These are phyloP conservation scores for Willisornis vidua DNA, from an alignment of 2,113 vertebrate genomes.

Conservation along the genomic window DNA sequence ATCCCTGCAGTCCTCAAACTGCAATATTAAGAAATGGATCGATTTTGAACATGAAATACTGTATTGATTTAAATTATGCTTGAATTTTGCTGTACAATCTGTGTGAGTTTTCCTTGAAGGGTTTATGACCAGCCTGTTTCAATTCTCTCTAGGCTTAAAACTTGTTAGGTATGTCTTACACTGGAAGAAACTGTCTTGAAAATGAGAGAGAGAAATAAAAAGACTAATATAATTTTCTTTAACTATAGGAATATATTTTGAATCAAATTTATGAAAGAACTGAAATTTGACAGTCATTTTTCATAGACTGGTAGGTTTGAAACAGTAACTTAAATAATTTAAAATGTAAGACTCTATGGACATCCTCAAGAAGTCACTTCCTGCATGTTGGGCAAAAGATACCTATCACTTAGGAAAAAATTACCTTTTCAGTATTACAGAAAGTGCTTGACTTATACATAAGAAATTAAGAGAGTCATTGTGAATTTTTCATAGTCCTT, in stretches of 20 bases:
- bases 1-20: background rate
- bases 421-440: background rate
- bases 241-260: background rate
- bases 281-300: background rate
- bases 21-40: background rate
- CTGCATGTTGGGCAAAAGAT: background rate
- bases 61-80: background rate
- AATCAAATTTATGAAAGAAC: background rate
- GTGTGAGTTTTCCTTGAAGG: conserved; percentile 35
- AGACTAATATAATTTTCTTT: background rate
- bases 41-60: conserved; percentile 3
- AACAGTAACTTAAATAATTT: background rate
- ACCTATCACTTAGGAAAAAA: background rate
- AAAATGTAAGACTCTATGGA: background rate
- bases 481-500: background rate
- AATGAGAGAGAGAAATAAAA: conserved; percentile 1
- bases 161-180: background rate
- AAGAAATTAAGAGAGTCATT: background rate
- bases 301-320: background rate
- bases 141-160: conserved; percentile 38
- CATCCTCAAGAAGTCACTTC: background rate
- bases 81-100: background rate
- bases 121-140: conserved; percentile 32
- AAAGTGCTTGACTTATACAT: background rate
- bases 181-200: background rate